These are phyloP conservation scores for Scaptomyza flava DNA, from an alignment of 2,888 invertebrate genomes.

Conservation along the genomic window DNA sequence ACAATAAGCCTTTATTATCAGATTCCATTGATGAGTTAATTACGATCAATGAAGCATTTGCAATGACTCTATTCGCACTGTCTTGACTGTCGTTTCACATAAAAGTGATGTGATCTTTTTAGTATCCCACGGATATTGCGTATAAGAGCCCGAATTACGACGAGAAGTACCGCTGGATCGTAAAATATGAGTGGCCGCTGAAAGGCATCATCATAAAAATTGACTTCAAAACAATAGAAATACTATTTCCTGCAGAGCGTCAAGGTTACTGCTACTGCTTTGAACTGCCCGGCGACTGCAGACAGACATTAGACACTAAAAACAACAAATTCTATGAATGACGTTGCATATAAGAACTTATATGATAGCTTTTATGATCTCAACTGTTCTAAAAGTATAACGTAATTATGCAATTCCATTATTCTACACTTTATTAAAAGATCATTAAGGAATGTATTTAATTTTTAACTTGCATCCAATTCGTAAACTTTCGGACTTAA, in stretches of 20 bases:
- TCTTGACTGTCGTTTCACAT: slow-evolving; percentile 15
- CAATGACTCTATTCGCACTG: slow-evolving; percentile 4
- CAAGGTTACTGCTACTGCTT: slow-evolving; percentile 47
- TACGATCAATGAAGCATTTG: slow-evolving; percentile 19
- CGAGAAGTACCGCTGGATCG: slow-evolving; percentile 34
- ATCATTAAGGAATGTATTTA: too few relatives aligned
- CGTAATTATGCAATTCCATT: too few relatives aligned
- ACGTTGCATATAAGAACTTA: slow-evolving; percentile 3
- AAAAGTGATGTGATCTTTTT: slow-evolving; percentile 15
- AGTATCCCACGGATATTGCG: slow-evolving; percentile 9
- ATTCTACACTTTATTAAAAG: background rate
- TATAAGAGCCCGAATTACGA: slow-evolving; percentile 35
- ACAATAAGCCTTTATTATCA: slow-evolving; percentile 12
- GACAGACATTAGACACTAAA: slow-evolving; percentile 50
- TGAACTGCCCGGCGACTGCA: slow-evolving; percentile 51
- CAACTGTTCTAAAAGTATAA: background rate
- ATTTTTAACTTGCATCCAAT: too few relatives aligned
- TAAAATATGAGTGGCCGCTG: slow-evolving; percentile 55
- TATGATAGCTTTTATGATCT: slow-evolving; percentile 10
- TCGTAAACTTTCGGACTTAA: too few relatives aligned
- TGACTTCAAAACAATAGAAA: slow-evolving; percentile 42
- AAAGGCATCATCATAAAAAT: slow-evolving; percentile 62
- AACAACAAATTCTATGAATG: slow-evolving; percentile 20
- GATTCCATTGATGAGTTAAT: slow-evolving; percentile 32
- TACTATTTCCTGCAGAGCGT: slow-evolving; percentile 28